A percentile compares a stretch with the other conserved stretches of the same genome.
These are phyloP conservation scores for Parelbella ahira DNA, from an alignment of 2,888 invertebrate species.

Conservation along the genomic window DNA sequence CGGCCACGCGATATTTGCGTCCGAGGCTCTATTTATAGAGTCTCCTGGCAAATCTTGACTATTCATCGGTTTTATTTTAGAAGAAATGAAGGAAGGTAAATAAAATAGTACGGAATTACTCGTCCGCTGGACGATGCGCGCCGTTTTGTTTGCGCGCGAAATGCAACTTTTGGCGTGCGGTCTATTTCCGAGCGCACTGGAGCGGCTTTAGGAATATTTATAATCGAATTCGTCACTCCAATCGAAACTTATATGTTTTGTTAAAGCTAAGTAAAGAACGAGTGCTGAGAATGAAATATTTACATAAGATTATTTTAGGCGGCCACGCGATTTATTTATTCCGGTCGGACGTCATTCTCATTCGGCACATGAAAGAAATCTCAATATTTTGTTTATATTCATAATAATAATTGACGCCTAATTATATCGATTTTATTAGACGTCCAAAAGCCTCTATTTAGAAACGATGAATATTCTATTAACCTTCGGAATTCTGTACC, in stretches of 20 bases:
- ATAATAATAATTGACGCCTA: too few relatives aligned
- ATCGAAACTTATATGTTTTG: conserved; percentile 63
- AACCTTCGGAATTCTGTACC: too few relatives aligned
- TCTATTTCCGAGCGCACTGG: conserved; percentile 53
- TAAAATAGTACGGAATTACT: conserved; percentile 66
- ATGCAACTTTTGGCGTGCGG: conserved; percentile 42
- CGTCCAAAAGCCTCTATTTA: too few relatives aligned
- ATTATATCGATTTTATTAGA: too few relatives aligned
- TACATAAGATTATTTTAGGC: conserved; percentile 66
- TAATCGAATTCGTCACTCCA: conserved; percentile 66
- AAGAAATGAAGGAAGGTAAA: conserved; percentile 66
- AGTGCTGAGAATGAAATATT: conserved; percentile 60
- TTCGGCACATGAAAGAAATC: conserved; percentile 68
- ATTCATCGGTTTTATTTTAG: conserved; percentile 72
- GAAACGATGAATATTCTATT: too few relatives aligned
- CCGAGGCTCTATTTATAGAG: conserved; percentile 68
- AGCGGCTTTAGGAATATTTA: conserved; percentile 61
- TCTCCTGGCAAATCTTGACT: conserved; percentile 67
- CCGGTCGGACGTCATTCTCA: conserved; percentile 58
- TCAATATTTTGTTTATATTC: conserved; percentile 61
- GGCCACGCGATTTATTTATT: conserved; percentile 58
- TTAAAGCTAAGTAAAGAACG: conserved; percentile 63
- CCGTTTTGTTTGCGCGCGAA: conserved; percentile 55
- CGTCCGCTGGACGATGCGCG: conserved; percentile 48
- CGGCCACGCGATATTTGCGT: conserved; percentile 74